Evolutionary conservation across 2,113 vertebrate species (phyloP).

Genomic region (Caretta caretta): DNA sequence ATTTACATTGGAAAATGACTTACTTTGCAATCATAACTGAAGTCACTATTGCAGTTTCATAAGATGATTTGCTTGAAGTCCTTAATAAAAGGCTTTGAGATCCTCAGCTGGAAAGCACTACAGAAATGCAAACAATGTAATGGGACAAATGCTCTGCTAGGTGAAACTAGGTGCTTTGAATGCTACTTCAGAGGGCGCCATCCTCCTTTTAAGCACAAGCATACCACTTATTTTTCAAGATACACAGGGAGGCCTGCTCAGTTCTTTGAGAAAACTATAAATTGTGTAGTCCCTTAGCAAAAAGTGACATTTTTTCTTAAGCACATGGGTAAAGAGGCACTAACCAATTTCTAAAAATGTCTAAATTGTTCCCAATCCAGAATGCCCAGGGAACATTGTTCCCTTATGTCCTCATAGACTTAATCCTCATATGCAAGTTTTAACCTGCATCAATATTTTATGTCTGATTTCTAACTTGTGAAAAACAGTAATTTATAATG

Average conservation of each 20-base stretch:
- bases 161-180: not conserved
- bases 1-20: too few species aligned
- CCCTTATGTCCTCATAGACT: not conserved
- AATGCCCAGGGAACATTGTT: not conserved
- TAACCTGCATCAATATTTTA: not conserved
- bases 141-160: not conserved
- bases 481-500: not conserved
- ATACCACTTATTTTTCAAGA: not conserved
- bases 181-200: not conserved
- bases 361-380: not conserved
- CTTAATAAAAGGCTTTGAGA: not conserved
- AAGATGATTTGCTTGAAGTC: not conserved
- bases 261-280: not conserved
- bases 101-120: too few species aligned
- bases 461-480: not conserved
- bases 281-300: not conserved
- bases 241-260: not conserved
- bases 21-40: not conserved
- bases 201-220: slow-evolving; percentile 8
- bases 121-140: not conserved
- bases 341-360: not conserved
- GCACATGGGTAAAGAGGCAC: not conserved
- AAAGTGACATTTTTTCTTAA: not conserved
- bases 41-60: not conserved
- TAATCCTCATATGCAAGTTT: not conserved